Base-by-base conservation (phyloP, 2,888 invertebrate genomes). In the Catotricha subobsoleta region DNA sequence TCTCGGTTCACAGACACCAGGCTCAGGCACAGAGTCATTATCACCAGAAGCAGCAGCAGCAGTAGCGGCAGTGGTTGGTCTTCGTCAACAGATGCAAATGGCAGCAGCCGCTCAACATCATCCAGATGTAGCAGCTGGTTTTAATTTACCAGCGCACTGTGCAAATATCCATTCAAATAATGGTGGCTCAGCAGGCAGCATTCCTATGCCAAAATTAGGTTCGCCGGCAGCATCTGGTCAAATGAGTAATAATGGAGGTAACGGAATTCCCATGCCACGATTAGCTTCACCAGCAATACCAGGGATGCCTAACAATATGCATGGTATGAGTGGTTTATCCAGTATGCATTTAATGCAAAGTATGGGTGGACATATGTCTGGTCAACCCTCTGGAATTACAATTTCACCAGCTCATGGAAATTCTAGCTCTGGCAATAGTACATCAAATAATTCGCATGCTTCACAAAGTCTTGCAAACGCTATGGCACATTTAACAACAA, bases 1-100 rank as follows among this genome's bases (percentile, higher is more conserved):
- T 15, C 64, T 69, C 48, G 67, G 67, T 12, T 65, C 65, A 45
- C 64, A 67, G 58, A 70, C 67, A 41, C 70, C 62, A 51, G 62
- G 52, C 57, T 71, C 67, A 57, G 52, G 50, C 13, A 54, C 56
- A 12, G 63, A 62, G 39, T 67, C 60, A 40, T 59, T 63, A 57
- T 74, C 76, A 4, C 76, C 76, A 39, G 72, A 72, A 42, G 77
- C 84, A 39, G 84, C 84, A 27, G 86, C 86, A 28, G 83, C 84
- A 30, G 83, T 83, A 10, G 82, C 82, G 15, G 84, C 86, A 42
- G 86, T 86, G 13, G 83, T 83, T 64, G 82, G 82, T 33, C 67
- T 86, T 43, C 72, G 84, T 39, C 84, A 86, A 50, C 86, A 86
- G 62, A 83, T 86, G 81, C 63, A 64, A 52, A 58, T 63, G 57